Percentiles rank a stretch among this genome's conserved stretches.
Evolutionary conservation across 2,797 vertebrate genomes (phyloP).

Genomic region (Garrulus glandarius): DNA sequence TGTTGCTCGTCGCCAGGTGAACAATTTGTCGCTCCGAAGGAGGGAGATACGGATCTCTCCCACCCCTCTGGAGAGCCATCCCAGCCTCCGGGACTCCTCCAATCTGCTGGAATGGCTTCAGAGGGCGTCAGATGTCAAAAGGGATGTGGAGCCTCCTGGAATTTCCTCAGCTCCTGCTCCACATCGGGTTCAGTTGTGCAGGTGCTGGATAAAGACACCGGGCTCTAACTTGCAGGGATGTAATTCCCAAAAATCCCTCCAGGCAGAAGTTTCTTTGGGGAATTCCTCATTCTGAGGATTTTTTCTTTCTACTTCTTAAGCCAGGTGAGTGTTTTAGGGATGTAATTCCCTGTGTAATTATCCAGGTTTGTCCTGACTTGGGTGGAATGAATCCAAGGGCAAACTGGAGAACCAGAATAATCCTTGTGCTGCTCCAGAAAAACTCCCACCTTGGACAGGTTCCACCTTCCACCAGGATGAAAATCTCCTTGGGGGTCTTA

Average conservation of each 20-base stretch:
- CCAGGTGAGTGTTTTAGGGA: background rate
- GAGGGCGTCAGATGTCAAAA: background rate
- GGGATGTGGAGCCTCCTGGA: rapidly evolving
- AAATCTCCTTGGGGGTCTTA: background rate
- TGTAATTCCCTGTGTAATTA: background rate
- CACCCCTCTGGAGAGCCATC: background rate
- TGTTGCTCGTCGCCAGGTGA: background rate
- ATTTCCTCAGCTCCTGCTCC: background rate
- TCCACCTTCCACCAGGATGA: background rate
- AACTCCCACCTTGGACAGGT: background rate
- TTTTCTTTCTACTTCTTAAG: rapidly evolving
- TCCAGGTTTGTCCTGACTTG: background rate
- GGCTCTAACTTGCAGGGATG: background rate
- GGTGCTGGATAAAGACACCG: background rate
- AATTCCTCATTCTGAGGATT: background rate
- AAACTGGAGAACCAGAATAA: background rate
- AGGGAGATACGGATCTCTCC: background rate
- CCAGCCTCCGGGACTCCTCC: background rate
- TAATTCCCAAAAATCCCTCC: background rate
- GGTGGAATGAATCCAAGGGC: background rate
- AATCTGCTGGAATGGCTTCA: conserved; percentile 2
- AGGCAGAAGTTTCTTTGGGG: background rate
- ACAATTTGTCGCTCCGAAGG: conserved; percentile 2
- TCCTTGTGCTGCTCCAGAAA: background rate
- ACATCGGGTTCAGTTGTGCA: rapidly evolving